phyloP scores from a whole-genome alignment of 2,888 invertebrate species.

The Sphaeridia pumilis region DNA sequence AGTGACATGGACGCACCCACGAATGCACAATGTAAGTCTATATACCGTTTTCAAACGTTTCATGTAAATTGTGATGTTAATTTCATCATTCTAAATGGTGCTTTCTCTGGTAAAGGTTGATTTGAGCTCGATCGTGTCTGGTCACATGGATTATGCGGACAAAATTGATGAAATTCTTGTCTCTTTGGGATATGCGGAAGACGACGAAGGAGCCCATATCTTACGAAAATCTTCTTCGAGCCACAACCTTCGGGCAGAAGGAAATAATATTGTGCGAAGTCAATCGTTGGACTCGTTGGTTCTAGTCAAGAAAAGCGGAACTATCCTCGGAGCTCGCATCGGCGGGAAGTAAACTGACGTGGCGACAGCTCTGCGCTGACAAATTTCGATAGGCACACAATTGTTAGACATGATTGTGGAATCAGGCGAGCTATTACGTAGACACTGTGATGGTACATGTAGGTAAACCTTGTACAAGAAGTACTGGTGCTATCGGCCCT shows the following conservation, averaged over 20 bases:
- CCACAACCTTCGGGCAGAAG: slow-evolving; percentile 18
- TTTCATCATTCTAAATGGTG: too few relatives aligned
- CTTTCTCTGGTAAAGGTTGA: too few relatives aligned
- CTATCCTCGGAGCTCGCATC: slow-evolving; percentile 6
- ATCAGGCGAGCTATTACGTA: background rate
- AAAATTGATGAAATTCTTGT: slow-evolving; percentile 44
- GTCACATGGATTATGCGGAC: slow-evolving; percentile 50
- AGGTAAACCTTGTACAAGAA: background rate
- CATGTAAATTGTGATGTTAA: too few relatives aligned
- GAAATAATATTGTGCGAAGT: slow-evolving; percentile 16
- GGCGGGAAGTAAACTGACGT: slow-evolving; percentile 8
- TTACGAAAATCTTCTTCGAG: slow-evolving; percentile 26
- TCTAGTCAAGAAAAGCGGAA: slow-evolving; percentile 10
- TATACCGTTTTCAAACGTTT: too few relatives aligned
- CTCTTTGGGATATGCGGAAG: slow-evolving; percentile 30
- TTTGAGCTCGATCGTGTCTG: slow-evolving; percentile 38
- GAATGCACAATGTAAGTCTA: slow-evolving; percentile 32
- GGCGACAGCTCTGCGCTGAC: too few relatives aligned
- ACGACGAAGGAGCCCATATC: slow-evolving; percentile 16
- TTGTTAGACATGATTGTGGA: background rate
- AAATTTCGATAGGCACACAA: too few relatives aligned
- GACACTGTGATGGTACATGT: background rate
- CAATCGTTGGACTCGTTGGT: slow-evolving; percentile 32
- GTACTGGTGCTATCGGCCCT: background rate
- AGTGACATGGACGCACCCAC: slow-evolving; percentile 31